Evolutionary conservation across 2,888 invertebrate species (phyloP), one percentile per base, ranked within the genome.

Genomic region (Diogma glabrata): DNA sequence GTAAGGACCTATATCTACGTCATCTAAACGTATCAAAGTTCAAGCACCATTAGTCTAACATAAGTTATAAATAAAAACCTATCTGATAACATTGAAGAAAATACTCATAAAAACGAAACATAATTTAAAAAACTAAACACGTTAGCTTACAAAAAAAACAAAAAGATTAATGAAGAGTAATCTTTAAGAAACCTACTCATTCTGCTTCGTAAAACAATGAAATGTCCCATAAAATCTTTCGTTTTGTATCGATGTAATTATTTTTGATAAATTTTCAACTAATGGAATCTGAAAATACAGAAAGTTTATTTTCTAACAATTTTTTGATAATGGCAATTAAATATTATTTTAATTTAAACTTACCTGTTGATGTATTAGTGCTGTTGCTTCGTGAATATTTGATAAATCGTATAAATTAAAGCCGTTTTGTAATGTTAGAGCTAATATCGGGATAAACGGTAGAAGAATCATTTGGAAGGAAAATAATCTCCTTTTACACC

Each of bases 381-480:
- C 24, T 19, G 47, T n/a, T 14, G 8, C 22, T 47, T 33, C 30
- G 14, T 47, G 33, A 14, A 19, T 19, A 3, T 17, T n/a, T 8
- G 30, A 20, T n/a, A 47, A 33, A 30, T 33, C 19, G 16, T 47
- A 30, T 33, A 47, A 33, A 20, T 28, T 17, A 19, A 30, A 47
- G 9, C 47, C 22, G 14, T 47, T 89, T 70, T 90, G 89, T 22
- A 86, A 80, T 61, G 89, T 88, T 56, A 90, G 77, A 0, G 88
- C 88, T 62, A 87, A 72, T 63, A 89, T 89, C 16, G 89, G 89
- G 57, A 90, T 87, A 72, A 90, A 89, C 9, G 89, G 89, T 51
- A 90, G 72, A 43, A 87, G 77, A 54, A 90, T 75, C 75, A 90
- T 84, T 59, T 70, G 65, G 45, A 62, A 62, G 58, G 56, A 30